These are phyloP conservation scores for Rhinichthys klamathensis DNA, from an alignment of 2,113 vertebrate genomes.

Conservation along the genomic window DNA sequence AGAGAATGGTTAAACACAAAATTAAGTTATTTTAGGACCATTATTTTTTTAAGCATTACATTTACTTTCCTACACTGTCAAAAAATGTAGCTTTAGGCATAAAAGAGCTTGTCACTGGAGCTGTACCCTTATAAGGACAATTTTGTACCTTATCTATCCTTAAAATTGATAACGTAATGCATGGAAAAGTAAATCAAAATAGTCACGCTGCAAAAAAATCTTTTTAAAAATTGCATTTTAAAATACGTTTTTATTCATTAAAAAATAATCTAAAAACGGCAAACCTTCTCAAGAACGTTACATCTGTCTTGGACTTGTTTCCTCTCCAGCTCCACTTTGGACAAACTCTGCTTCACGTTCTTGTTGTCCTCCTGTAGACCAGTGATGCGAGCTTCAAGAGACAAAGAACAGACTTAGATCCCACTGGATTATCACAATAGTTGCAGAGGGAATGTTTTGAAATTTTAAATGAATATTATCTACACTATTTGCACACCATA, in stretches of 20 bases:
- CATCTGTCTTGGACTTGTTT: conserved; percentile 92
- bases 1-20: no score
- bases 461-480: background rate
- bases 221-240: no score
- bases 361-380: conserved; percentile 94
- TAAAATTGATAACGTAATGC: background rate
- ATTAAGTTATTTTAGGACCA: no score
- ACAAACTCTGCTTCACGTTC: conserved; percentile 86
- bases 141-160: background rate
- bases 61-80: background rate
- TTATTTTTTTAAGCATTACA: background rate
- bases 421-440: background rate
- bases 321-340: conserved; percentile 89
- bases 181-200: background rate
- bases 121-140: background rate
- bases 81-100: background rate
- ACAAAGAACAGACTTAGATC: conserved; percentile 30
- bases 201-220: background rate
- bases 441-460: background rate
- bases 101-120: background rate
- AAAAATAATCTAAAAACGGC: background rate
- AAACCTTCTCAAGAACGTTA: conserved; percentile 94
- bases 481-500: background rate
- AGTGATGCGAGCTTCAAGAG: conserved; percentile 82
- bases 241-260: background rate